Base-by-base conservation (phyloP, 2,888 invertebrate species). In the Beris chalybata region DNA sequence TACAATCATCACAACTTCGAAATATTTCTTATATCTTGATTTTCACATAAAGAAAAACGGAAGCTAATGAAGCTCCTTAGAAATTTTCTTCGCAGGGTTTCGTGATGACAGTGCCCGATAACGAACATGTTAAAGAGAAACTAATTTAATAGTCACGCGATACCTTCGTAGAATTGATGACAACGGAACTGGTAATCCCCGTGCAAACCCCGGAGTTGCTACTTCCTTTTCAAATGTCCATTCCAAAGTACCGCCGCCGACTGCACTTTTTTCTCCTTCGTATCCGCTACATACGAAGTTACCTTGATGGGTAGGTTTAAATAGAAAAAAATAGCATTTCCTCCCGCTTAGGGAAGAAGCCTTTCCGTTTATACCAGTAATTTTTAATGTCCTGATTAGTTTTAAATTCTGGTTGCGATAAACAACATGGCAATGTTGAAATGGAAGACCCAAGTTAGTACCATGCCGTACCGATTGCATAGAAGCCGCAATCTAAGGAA, bases 101-200 rank as follows among this genome's bases (percentile, higher is more conserved):
- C 45, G 12, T 38, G 64, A 64, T 64, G 64, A 12, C 64, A 52
- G 54, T 29, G 45, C 13, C 5, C 54, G 64, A 64, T 64, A 64
- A 64, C 54, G 43, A 64, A 64, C 54, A 64, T 64, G 54, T 64
- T 53, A 64, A 52, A 45, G 56, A 65, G 64, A 65, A 65, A 65
- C 64, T 65, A 65, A 65, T 65, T 65, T 65, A 65, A 65, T 65
- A 65, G 64, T 65, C 64, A 65, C 64, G 64, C 64, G 64, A 65
- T 65, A 54, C 56, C 56, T 55, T 38, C 32, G 44, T 31, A 48
- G 48, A 56, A 65, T 65, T 65, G 64, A 65, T 65, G 64, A 65
- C 64, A 65, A 48, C 64, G 64, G 64, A 65, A 65, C 64, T 65
- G 5, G 38, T 29, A 64, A 64, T 54, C 52, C 53, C 29, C 38